Base-by-base conservation (phyloP, 2,888 invertebrate species). In the Liodrosophila aerea region DNA sequence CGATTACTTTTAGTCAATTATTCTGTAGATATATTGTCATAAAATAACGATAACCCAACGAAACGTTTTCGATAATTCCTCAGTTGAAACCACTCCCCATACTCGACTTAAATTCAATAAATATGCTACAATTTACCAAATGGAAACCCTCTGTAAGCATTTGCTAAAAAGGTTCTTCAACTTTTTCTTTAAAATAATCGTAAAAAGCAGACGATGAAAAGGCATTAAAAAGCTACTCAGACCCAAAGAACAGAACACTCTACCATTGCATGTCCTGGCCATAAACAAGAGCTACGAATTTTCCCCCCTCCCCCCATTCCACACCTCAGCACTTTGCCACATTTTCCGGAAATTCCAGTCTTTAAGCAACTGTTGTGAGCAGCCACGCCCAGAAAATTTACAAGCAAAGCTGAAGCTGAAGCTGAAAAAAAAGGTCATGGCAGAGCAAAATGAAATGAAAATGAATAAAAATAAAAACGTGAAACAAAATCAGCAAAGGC, bases 331-430 rank as follows among this genome's bases (percentile, higher is more conserved):
- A 29, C 9, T 1, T 29, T 37, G 36, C 0, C 31, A 11, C 12
- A 40, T 41, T 31, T 33, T 39, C 18, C 29, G 34, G 56, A 53
- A 53, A 70, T 64, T 62, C 62, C 64, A 61, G 64, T 64, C 64
- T 74, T 71, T 41, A 56, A 58, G 73, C 66, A 64, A 64, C 74
- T 63, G 51, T 56, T 61, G 56, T 63, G 41, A 63, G 49, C 56
- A 56, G 50, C 46, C 80, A 82, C 80, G 80, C 80, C 80, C 71
- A 76, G 74, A 72, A 74, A 70, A 65, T 80, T 45, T 59, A 61
- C 76, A 67, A 46, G 57, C 56, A 51, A 67, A 46, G 57, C 56
- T 49, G 43, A 12, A 62, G 50, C 61, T 50, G 41, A 29, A 41
- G 27, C 11, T 11, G 43, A 47, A 45, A 62, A 59, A 78, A 83